phyloP scores from a whole-genome alignment of 1,140 invertebrate genomes.

The Aricia agestis region DNA sequence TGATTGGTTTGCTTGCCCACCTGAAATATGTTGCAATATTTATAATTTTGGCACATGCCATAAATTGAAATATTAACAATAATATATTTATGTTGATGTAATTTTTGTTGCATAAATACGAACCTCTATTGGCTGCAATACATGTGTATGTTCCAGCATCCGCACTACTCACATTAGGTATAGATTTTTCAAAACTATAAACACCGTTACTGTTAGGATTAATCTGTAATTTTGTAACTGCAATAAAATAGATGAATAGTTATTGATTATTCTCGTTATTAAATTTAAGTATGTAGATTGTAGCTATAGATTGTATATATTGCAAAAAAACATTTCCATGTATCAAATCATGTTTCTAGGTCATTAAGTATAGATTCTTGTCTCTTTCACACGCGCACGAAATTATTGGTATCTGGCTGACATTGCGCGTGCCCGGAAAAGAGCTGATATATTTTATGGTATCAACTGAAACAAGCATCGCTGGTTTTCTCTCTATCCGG shows the following conservation, averaged over 20 bases:
- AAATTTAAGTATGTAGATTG: neutral
- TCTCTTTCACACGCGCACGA: too few species aligned
- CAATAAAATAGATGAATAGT: slow-evolving; percentile 14
- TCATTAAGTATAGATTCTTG: too few species aligned
- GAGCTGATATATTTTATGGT: too few species aligned
- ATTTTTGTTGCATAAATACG: too few species aligned
- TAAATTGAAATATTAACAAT: too few species aligned
- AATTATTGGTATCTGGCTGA: too few species aligned
- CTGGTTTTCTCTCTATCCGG: too few species aligned
- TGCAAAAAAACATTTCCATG: neutral
- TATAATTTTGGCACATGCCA: too few species aligned
- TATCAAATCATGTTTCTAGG: too few species aligned
- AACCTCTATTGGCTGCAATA: slow-evolving; percentile 56
- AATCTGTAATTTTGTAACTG: slow-evolving; percentile 34
- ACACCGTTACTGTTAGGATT: slow-evolving; percentile 38
- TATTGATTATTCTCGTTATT: neutral
- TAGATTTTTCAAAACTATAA: slow-evolving; percentile 43
- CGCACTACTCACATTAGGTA: slow-evolving; percentile 37
- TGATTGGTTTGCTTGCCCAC: slow-evolving; percentile 42
- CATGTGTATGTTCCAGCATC: slow-evolving; percentile 54
- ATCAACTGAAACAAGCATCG: too few species aligned
- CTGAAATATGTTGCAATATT: slow-evolving; percentile 31
- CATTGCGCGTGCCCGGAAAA: too few species aligned
- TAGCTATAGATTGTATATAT: neutral
- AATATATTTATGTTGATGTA: too few species aligned